phyloP scores from a whole-genome alignment of 64 coral and sea anemone species.

The Orbicella faveolata region DNA sequence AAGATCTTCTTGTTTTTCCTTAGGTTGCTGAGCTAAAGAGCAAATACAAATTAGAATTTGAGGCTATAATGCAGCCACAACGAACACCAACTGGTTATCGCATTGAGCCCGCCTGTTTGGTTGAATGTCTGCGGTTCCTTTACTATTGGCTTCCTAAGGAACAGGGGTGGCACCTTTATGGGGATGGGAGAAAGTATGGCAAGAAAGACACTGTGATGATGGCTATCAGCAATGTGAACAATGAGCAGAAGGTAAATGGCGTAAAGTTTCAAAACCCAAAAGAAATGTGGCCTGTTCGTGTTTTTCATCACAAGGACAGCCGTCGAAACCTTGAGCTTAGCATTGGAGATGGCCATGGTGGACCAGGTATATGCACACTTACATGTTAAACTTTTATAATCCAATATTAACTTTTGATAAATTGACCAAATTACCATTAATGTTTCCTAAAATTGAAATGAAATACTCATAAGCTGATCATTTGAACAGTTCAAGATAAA shows the following conservation, averaged over 20 bases:
- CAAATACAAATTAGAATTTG: slow-evolving; percentile 2
- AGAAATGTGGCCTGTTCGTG: background rate
- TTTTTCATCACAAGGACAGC: slow-evolving; percentile 36
- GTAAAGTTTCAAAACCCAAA: slow-evolving; percentile 32
- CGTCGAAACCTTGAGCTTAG: slow-evolving; percentile 24
- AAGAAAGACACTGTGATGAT: slow-evolving; percentile 33
- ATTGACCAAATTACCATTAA: too few relatives aligned
- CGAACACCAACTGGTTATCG: slow-evolving; percentile 31
- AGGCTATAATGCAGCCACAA: slow-evolving; percentile 21
- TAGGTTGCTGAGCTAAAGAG: slow-evolving; percentile 11
- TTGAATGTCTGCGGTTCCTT: too few relatives aligned
- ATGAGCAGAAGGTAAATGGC: slow-evolving; percentile 34
- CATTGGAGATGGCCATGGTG: slow-evolving; percentile 30
- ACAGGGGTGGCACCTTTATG: slow-evolving; percentile 25
- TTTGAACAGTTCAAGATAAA: too few relatives aligned
- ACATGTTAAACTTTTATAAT: too few relatives aligned
- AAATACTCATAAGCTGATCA: too few relatives aligned
- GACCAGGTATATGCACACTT: background rate
- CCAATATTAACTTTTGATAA: too few relatives aligned
- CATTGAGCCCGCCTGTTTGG: background rate
- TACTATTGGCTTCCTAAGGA: background rate
- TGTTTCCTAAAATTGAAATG: too few relatives aligned
- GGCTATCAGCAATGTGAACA: slow-evolving; percentile 43
- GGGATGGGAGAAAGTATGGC: slow-evolving; percentile 40
- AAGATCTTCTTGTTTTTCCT: too few relatives aligned